Percentiles rank a stretch among this genome's conserved stretches.
Conservation (phyloP, 2,113 vertebrate genomes). For the Sciurus niger region DNA sequence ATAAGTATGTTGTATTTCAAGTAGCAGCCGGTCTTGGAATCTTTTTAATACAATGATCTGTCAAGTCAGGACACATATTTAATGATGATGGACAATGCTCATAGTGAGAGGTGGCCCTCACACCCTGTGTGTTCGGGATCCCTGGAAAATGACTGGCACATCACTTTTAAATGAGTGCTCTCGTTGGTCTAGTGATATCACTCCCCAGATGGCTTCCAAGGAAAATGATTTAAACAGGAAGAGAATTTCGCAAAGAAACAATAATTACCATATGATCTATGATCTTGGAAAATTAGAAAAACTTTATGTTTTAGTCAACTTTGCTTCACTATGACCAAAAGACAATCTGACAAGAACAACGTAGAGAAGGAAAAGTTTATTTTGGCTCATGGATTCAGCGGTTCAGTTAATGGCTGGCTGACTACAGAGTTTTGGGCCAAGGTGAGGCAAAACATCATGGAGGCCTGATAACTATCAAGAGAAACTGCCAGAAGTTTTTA, state of each 20-base stretch:
- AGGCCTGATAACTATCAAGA: no score
- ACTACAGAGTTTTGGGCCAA: no score
- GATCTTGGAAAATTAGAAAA: background rate
- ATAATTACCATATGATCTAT: background rate
- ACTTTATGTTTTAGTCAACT: no score
- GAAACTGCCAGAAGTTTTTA: no score
- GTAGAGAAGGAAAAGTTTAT: no score
- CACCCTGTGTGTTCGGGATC: background rate
- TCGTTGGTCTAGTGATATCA: background rate
- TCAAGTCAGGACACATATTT: background rate
- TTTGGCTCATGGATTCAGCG: no score
- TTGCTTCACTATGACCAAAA: no score
- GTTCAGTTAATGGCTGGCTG: no score
- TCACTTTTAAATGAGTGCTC: background rate
- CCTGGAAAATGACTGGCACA: background rate
- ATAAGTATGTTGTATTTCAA: background rate
- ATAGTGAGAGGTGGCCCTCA: background rate
- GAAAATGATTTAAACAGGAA: background rate
- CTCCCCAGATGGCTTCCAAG: background rate
- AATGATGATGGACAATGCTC: background rate
- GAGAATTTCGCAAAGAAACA: background rate
- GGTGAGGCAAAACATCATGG: no score
- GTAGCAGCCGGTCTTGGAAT: background rate
- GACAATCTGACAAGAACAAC: no score
- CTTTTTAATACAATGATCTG: background rate